Percentiles rank a stretch among this genome's conserved stretches.
Evolutionary conservation across 1,140 invertebrate genomes (phyloP).

Genomic region (Aphaenogaster rudis): DNA sequence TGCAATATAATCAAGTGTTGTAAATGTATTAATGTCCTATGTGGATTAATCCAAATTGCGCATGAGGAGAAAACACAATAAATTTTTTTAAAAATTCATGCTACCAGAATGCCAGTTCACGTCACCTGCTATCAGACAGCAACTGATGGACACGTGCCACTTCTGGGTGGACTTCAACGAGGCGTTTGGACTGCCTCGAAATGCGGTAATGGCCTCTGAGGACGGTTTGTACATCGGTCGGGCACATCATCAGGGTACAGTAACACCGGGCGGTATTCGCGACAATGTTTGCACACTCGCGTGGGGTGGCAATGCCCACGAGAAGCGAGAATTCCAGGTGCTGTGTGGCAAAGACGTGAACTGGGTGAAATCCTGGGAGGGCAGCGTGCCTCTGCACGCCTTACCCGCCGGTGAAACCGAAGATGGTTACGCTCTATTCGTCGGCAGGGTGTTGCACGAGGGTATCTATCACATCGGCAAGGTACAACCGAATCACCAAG

Average conservation of each 20-base stretch:
- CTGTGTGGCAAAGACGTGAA: conserved; percentile 74
- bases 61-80: not conserved
- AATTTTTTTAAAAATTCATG: not conserved
- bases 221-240: conserved; percentile 79
- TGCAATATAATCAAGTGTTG: not conserved
- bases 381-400: conserved; percentile 79
- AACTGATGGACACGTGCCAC: conserved; percentile 76
- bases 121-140: conserved; percentile 74
- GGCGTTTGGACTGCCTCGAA: conserved; percentile 72
- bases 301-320: conserved; percentile 76
- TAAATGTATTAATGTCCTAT: not conserved
- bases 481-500: conserved; percentile 81
- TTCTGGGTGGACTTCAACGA: conserved; percentile 80
- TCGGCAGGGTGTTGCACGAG: conserved; percentile 80
- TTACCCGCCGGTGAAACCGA: conserved; percentile 81
- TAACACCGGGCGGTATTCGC: conserved; percentile 78
- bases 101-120: conserved; percentile 72
- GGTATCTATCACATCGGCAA: conserved; percentile 80
- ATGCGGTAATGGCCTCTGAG: conserved; percentile 75
- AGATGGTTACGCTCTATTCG: conserved; percentile 79
- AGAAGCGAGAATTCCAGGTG: conserved; percentile 79
- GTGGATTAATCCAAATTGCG: not conserved
- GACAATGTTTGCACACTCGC: conserved; percentile 71
- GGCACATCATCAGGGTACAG: conserved; percentile 73
- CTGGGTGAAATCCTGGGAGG: conserved; percentile 78